Conservation (phyloP, 1,140 invertebrate species). For the Dinoponera quadriceps region DNA sequence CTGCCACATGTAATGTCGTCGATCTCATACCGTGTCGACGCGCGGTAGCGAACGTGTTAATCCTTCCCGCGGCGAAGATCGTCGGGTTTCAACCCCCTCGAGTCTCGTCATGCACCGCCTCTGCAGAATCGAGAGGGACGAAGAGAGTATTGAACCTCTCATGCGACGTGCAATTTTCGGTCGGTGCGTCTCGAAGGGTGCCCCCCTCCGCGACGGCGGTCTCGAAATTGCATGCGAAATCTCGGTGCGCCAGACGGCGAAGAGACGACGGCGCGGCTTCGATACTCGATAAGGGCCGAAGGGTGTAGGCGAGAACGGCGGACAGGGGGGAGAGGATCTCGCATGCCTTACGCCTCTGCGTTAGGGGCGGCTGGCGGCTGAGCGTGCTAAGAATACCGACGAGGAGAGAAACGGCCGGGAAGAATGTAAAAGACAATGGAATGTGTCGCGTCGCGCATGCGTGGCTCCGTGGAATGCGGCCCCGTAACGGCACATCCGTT, state of each 20-base stretch:
- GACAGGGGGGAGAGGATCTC: background rate
- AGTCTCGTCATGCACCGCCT: too few relatives aligned
- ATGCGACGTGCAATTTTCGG: background rate
- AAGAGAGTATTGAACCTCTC: too few relatives aligned
- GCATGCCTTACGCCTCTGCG: slow-evolving; percentile 56
- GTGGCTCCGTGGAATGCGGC: slow-evolving; percentile 81
- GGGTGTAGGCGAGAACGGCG: background rate
- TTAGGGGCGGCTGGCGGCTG: slow-evolving; percentile 67
- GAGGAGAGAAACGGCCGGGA: slow-evolving; percentile 73
- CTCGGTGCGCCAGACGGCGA: background rate
- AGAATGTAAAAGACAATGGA: slow-evolving; percentile 83
- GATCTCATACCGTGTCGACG: too few relatives aligned
- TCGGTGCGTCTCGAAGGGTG: background rate
- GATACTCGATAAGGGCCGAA: slow-evolving; percentile 31
- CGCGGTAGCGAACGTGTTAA: too few relatives aligned
- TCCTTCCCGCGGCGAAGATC: too few relatives aligned
- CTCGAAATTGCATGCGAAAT: background rate
- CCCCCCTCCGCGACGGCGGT: background rate
- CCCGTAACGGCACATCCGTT: slow-evolving; percentile 84
- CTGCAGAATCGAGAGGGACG: background rate
- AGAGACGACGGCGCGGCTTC: slow-evolving; percentile 16
- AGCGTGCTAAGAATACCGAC: slow-evolving; percentile 78
- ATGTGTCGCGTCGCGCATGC: slow-evolving; percentile 84
- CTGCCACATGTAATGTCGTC: too few relatives aligned
- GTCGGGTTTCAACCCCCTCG: too few relatives aligned